phyloP scores from a whole-genome alignment of 2,797 vertebrate species.

The Lacerta bilineata region DNA sequence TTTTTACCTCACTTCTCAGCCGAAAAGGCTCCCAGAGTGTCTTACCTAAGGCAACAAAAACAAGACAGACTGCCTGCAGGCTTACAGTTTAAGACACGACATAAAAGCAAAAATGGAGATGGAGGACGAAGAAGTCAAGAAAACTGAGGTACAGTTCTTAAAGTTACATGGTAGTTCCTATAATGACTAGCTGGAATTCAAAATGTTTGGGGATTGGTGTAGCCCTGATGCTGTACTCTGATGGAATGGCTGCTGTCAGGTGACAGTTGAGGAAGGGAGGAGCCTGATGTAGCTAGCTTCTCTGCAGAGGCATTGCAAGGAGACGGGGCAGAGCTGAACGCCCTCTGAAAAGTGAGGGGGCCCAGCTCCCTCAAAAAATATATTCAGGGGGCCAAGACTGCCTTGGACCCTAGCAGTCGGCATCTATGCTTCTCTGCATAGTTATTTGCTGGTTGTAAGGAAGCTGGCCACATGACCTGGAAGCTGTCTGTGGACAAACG shows the following conservation, averaged over 20 bases:
- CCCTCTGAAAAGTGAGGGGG: too few relatives aligned
- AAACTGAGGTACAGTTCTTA: not conserved
- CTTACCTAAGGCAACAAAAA: not conserved
- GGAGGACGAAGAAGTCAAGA: not conserved
- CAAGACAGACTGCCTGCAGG: not conserved
- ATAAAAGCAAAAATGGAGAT: not conserved
- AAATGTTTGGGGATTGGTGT: not conserved
- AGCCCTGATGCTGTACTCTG: not conserved
- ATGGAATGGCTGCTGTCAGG: not conserved
- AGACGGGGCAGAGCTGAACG: too few relatives aligned
- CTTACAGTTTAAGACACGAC: not conserved
- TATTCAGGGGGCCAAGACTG: too few relatives aligned
- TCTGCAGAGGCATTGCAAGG: not conserved
- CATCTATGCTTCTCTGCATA: too few relatives aligned
- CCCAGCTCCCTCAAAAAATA: too few relatives aligned
- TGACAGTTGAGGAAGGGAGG: not conserved
- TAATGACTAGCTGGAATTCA: not conserved
- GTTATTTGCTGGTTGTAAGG: too few relatives aligned
- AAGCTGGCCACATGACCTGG: too few relatives aligned
- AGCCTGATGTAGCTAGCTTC: not conserved
- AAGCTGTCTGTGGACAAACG: too few relatives aligned
- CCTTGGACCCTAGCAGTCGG: too few relatives aligned
- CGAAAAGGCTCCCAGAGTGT: not conserved
- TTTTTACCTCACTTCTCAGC: not conserved
- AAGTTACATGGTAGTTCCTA: not conserved